A percentile compares a stretch with the other conserved stretches of the same genome.
phyloP scores from a whole-genome alignment of 2,797 vertebrate genomes.

The Syngnathus rostellatus region DNA sequence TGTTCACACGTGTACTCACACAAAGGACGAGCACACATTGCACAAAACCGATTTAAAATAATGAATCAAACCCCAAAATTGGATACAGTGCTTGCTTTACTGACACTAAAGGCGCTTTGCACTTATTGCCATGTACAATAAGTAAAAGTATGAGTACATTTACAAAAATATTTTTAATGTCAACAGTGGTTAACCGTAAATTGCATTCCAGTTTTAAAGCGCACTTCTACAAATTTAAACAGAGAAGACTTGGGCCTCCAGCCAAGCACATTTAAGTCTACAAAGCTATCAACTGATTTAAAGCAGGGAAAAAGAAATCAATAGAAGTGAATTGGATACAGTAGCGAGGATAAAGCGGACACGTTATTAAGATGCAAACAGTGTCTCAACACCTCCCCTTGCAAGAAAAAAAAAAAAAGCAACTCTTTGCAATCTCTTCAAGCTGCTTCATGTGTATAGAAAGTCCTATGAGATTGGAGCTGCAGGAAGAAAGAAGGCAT shows the following conservation, averaged over 20 bases:
- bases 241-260: slow-evolving; percentile 66
- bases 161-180: neutral
- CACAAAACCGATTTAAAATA: slow-evolving; percentile 79
- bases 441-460: slow-evolving; percentile 56
- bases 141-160: no score
- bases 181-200: neutral
- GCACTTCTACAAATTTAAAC: slow-evolving; percentile 7
- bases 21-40: slow-evolving; percentile 61
- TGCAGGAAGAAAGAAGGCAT: slow-evolving; percentile 65
- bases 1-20: slow-evolving; percentile 4
- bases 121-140: neutral
- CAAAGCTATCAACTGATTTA: slow-evolving; percentile 79
- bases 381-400: slow-evolving; percentile 71
- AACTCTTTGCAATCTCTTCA: slow-evolving; percentile 62
- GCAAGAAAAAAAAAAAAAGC: slow-evolving; percentile 12
- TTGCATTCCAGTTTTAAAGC: neutral
- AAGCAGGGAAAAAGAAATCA: slow-evolving; percentile 76
- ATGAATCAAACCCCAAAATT: slow-evolving; percentile 72
- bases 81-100: slow-evolving; percentile 70
- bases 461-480: slow-evolving; percentile 67
- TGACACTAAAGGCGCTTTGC: neutral
- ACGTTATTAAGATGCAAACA: slow-evolving; percentile 84
- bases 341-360: slow-evolving; percentile 72
- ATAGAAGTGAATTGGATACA: slow-evolving; percentile 86
- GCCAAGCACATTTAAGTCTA: slow-evolving; percentile 74